Base-by-base conservation (phyloP, 2,113 vertebrate genomes). In the Hypanus sabinus region DNA sequence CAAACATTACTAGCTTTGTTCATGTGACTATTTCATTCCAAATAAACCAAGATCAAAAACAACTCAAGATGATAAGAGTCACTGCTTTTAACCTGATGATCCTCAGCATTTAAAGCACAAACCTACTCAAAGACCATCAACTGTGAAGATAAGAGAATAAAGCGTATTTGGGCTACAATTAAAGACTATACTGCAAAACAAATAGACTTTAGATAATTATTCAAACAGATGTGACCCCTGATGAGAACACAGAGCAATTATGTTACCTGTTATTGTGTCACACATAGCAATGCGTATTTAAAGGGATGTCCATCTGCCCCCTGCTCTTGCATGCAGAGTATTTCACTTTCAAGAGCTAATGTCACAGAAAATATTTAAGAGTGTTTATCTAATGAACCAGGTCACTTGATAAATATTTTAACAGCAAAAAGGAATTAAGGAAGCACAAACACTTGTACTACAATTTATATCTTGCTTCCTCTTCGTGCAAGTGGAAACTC, bases 131-230 rank as follows among this genome's bases (percentile, higher is more conserved):
- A 65, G 30, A 91, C 9, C 87, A 30, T 22, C 62, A 65, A 22
- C 33, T 68, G 14, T 18, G 90, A 20, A 73, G 38, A 46, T 46
- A 73, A 8, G 36, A 92, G 68, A 22, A 24, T 71, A 71, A 36
- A 38, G 16, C 57, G 33, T 14, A 92, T 70, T 92, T 20, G 5
- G 22, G n/a, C 60, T 33, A 71, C 16, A 36, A 70, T n/a, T 65
- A 30, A 70, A 36, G 90, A 20, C 68, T 65, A n/a, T 22, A 92
- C 36, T 70, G 60, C 24, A 65, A 33, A 71, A 33, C 68, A 92
- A 38, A 71, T 46, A 38, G 18, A 92, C 90, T 92, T 71, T 92
- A n/a, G 90, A 22, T 71, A 27, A 92, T 71, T 92, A 71, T 92
- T 71, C 90, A 38, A 71, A 71, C 9, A 22, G 90, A n/a, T 14